phyloP scores from a whole-genome alignment of 2,113 vertebrate species.

The Strix aluco region DNA sequence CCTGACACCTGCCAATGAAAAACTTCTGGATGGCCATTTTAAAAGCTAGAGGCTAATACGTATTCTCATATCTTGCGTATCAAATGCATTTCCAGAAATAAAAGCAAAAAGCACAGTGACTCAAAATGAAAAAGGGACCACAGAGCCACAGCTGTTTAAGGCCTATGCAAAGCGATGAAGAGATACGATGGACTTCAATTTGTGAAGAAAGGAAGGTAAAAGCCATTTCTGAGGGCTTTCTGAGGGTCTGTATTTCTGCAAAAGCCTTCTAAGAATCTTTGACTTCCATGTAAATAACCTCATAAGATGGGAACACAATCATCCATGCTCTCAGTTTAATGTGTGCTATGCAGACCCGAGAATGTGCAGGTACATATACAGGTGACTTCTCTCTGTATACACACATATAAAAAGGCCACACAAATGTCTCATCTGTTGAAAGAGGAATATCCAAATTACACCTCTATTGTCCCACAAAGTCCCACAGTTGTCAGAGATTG shows the following conservation, averaged over 20 bases:
- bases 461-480: neutral
- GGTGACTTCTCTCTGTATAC: neutral
- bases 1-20: neutral
- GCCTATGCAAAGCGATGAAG: fast-evolving
- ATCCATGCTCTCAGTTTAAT: neutral
- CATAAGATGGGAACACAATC: neutral
- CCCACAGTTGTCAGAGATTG: neutral
- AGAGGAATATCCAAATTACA: neutral
- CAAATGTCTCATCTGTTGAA: neutral
- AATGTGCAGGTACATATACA: fast-evolving
- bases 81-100: neutral
- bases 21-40: neutral
- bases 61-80: neutral
- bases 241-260: neutral
- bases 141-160: neutral
- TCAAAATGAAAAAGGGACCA: neutral
- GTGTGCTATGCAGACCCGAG: fast-evolving
- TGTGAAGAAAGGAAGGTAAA: neutral
- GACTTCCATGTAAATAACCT: neutral
- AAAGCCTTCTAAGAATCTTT: neutral
- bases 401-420: neutral
- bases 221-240: neutral
- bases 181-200: neutral
- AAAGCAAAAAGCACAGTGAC: neutral
- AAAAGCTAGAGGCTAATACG: neutral